Percentiles rank a stretch among this genome's conserved stretches.
Evolutionary conservation across 2,113 vertebrate genomes (phyloP).

Genomic region (Cnemophilus loriae): DNA sequence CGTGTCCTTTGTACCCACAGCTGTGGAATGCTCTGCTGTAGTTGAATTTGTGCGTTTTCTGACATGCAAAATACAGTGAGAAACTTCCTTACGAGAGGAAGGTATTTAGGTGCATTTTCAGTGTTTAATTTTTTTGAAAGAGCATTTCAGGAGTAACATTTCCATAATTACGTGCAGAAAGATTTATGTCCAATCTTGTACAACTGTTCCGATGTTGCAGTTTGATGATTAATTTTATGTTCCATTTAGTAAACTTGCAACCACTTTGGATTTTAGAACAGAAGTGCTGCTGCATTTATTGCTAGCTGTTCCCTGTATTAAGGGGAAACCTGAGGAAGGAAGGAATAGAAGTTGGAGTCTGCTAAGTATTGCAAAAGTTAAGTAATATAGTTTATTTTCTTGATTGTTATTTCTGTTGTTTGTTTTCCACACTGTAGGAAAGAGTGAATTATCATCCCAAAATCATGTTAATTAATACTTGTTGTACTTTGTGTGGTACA

Average conservation of each 20-base stretch:
- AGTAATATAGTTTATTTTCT: neutral
- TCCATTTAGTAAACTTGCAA: neutral
- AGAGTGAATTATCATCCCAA: neutral
- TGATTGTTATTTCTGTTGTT: neutral
- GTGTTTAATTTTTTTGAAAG: neutral
- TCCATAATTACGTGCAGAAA: neutral
- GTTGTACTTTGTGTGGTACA: neutral
- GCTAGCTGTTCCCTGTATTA: neutral
- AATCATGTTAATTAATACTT: neutral
- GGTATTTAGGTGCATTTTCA: neutral
- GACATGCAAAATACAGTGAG: neutral
- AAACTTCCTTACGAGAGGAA: neutral
- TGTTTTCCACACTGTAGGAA: neutral
- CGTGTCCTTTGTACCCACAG: conserved; percentile 20
- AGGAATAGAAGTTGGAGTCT: neutral
- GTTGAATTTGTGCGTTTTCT: neutral
- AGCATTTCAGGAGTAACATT: neutral
- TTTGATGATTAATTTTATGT: neutral
- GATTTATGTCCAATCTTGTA: neutral
- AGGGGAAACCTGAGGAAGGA: neutral
- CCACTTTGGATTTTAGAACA: neutral
- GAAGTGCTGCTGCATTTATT: neutral
- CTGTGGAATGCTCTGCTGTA: conserved; percentile 12
- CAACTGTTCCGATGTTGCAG: neutral
- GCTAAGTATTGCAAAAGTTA: neutral